Conservation (phyloP, 2,797 vertebrate genomes). For the Philypnodon macrostomus region DNA sequence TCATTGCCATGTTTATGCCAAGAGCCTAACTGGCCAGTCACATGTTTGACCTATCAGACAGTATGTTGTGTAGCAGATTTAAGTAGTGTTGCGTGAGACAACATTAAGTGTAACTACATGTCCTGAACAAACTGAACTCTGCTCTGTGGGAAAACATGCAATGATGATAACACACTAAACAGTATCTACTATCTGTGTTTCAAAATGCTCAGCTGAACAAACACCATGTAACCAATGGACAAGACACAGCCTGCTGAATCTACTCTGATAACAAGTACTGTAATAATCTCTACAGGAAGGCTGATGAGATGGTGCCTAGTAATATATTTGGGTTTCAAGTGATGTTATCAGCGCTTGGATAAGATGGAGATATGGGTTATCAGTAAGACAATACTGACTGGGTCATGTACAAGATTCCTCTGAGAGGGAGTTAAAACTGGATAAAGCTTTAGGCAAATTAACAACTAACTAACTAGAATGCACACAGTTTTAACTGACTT, state of each 20-base stretch:
- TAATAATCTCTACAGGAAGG: not conserved
- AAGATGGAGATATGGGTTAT: slow-evolving; percentile 2
- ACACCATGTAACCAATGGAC: not conserved
- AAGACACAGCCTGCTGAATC: no score
- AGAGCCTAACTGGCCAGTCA: not conserved
- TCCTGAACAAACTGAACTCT: no score
- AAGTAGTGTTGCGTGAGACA: not conserved
- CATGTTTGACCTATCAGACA: no score
- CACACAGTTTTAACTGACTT: no score
- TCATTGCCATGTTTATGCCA: no score
- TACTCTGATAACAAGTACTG: not conserved
- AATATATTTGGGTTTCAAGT: not conserved
- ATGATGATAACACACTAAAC: not conserved
- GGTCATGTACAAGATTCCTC: not conserved
- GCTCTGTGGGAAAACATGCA: slow-evolving; percentile 2
- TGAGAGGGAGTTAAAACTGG: not conserved
- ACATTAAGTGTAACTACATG: not conserved
- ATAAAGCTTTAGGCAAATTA: slow-evolving; percentile 24
- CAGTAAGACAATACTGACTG: not conserved
- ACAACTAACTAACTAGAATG: no score
- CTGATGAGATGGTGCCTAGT: not conserved
- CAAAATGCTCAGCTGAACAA: not conserved
- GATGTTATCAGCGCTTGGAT: not conserved
- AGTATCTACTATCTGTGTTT: no score
- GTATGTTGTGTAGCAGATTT: not conserved